phyloP scores from a whole-genome alignment of 2,797 vertebrate genomes.

The Megalops cyprinoides region DNA sequence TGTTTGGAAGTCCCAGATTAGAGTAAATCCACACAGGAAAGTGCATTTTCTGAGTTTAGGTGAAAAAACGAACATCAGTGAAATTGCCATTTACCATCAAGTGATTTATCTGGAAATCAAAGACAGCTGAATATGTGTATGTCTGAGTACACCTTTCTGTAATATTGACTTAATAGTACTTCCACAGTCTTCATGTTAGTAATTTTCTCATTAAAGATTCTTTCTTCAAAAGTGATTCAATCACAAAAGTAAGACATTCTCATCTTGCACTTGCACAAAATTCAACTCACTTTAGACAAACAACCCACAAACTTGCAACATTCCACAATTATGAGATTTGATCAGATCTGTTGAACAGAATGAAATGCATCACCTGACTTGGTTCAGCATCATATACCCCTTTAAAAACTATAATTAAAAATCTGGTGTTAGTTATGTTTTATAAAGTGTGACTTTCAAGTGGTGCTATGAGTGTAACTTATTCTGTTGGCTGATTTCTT shows the following conservation, averaged over 20 bases:
- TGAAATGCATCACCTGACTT: no score
- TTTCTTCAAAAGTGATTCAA: neutral
- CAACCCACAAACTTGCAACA: no score
- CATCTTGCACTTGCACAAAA: no score
- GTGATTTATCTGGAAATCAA: neutral
- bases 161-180: neutral
- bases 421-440: neutral
- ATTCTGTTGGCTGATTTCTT: neutral
- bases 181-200: neutral
- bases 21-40: slow-evolving; percentile 25
- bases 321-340: no score
- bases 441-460: neutral
- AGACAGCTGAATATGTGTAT: neutral
- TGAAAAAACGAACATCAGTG: neutral
- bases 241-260: neutral
- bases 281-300: no score
- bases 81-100: neutral
- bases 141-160: neutral
- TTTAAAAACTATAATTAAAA: no score
- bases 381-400: no score
- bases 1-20: slow-evolving; percentile 7
- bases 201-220: neutral
- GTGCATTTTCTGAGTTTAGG: slow-evolving; percentile 22
- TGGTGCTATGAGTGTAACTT: neutral
- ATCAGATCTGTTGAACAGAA: no score